Base-by-base conservation (phyloP, 2,113 vertebrate species). In the Ranitomeya variabilis region DNA sequence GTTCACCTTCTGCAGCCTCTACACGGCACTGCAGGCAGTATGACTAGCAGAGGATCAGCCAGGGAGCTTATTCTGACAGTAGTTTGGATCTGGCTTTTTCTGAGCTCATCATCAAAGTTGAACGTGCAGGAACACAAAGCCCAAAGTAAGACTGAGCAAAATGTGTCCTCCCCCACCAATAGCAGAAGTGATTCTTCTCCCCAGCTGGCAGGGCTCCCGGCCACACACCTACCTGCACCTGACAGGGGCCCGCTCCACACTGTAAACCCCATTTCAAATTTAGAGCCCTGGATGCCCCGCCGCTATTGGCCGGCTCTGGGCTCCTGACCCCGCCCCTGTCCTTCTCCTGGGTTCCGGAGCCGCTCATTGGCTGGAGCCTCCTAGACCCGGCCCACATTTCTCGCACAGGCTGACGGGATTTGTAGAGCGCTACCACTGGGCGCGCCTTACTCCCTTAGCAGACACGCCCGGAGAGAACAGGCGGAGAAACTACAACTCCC, bases 401-500 rank as follows among this genome's bases (percentile, higher is more conserved):
- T 51, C 60, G 81, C 87, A 67, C 19, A 69, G 73, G 26, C 73
- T 79, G 52, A 37, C 69, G 87, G 87, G 82, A 79, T 73, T 89
- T 85, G 87, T 89, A 89, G 59, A 55, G 45, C 81, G 55, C 16
- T 54, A 11, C 13, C 15, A 10, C 8, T 57, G 7, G n/a, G 11
- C 60, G 60, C 73, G 19, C 14, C 23, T 18, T 51, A n/a, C 3
- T 57, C 26, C 80, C 71, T 52, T 12, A 52, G 78, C 77, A 67
- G 87, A 89, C 87, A 89, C 87, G 74, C 87, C 87, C 87, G 87
- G 73, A 37, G 80, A 57, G 31, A 67, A 21, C 57, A 66, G 73
- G 21, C 37, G 82, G 66, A 74, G 45, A 89, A 59, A 89, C 87
- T 79, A 89, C 87, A 79, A 79, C 51, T 85, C 81, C 87, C 87